Percentiles rank a stretch among this genome's conserved stretches.
Conservation (phyloP, 2,888 invertebrate species). For the Luperina testacea region DNA sequence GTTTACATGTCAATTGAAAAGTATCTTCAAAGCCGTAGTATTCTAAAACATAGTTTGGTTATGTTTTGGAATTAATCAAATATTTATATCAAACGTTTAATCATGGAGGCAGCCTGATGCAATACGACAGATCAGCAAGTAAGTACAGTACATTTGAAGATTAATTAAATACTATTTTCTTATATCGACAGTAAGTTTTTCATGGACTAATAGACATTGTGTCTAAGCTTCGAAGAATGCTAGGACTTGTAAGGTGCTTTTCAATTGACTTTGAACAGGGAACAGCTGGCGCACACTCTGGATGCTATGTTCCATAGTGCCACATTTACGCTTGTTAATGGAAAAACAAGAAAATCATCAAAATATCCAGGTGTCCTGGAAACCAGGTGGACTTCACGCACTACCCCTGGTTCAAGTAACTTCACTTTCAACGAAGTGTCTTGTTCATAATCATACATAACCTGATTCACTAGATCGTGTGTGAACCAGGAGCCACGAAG, state of each 20-base stretch:
- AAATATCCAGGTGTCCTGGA: not conserved
- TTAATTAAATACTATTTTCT: too few species aligned
- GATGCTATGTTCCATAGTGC: not conserved
- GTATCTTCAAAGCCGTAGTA: not conserved
- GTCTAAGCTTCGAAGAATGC: not conserved
- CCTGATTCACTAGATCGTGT: not conserved
- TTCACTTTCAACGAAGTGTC: not conserved
- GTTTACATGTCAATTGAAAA: not conserved
- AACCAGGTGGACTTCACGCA: not conserved
- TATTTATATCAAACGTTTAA: not conserved
- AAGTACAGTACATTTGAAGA: not conserved
- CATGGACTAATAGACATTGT: not conserved
- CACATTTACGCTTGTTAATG: not conserved
- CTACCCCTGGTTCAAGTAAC: not conserved
- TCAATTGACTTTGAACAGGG: not conserved
- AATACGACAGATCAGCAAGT: not conserved
- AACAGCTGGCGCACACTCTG: constrained; percentile 1
- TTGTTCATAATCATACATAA: not conserved
- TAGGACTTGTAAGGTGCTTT: not conserved
- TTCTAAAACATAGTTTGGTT: not conserved
- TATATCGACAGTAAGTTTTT: not conserved
- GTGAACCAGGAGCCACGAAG: not conserved
- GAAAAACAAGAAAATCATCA: not conserved
- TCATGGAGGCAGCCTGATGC: not conserved
- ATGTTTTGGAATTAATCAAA: not conserved